phyloP scores from a whole-genome alignment of 2,113 vertebrate genomes.

The Halichoeres trimaculatus region DNA sequence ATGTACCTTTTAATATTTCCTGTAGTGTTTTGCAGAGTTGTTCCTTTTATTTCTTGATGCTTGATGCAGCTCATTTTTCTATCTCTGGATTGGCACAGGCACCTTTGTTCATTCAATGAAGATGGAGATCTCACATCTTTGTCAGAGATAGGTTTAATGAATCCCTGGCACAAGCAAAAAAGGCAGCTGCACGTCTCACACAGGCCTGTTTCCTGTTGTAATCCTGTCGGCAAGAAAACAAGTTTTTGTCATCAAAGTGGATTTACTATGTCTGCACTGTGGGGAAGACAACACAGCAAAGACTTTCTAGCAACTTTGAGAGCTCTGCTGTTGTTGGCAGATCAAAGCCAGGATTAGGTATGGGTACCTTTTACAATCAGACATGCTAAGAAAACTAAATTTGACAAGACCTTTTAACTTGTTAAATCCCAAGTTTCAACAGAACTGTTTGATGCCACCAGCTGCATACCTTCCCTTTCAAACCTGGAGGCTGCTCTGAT shows the following conservation, averaged over 20 bases:
- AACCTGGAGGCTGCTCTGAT: slow-evolving; percentile 7
- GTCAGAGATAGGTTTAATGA: slow-evolving; percentile 73
- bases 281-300: slow-evolving; percentile 27
- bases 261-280: slow-evolving; percentile 54
- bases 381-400: slow-evolving; percentile 2
- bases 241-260: slow-evolving; percentile 60
- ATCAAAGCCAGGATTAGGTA: slow-evolving; percentile 23
- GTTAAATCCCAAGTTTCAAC: slow-evolving; percentile 3
- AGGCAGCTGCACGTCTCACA: slow-evolving; percentile 67
- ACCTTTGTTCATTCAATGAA: slow-evolving; percentile 53
- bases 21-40: slow-evolving; percentile 1
- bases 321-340: slow-evolving; percentile 11
- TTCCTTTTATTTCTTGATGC: slow-evolving; percentile 12
- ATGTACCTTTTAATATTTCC: slow-evolving; percentile 37
- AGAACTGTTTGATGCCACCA: slow-evolving; percentile 47
- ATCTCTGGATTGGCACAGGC: slow-evolving; percentile 12
- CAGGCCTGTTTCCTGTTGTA: slow-evolving; percentile 57
- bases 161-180: slow-evolving; percentile 55
- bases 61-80: slow-evolving; percentile 32
- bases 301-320: neutral
- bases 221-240: slow-evolving; percentile 58
- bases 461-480: slow-evolving; percentile 36
- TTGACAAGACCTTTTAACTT: neutral
- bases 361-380: neutral
- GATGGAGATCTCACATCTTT: slow-evolving; percentile 59